Evolutionary conservation across 1,140 invertebrate genomes (phyloP).

Genomic region (Lordiphosa clarofinis): DNA sequence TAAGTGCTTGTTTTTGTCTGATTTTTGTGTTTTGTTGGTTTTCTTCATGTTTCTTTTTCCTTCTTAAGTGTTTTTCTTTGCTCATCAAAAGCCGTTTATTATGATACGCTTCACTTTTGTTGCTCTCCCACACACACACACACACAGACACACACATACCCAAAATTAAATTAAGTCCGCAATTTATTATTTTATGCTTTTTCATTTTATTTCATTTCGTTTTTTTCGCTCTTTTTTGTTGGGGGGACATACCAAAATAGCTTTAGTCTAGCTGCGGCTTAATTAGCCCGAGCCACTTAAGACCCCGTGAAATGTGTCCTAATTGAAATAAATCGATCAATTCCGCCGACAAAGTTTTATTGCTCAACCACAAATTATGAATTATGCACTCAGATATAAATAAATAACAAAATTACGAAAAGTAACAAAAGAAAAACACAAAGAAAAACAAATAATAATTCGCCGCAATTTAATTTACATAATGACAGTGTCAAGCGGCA

Average conservation of each 20-base stretch:
- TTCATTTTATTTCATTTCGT: slow-evolving; percentile 44
- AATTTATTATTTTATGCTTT: slow-evolving; percentile 69
- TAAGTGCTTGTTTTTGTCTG: slow-evolving; percentile 4
- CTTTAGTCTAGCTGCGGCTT: slow-evolving; percentile 6
- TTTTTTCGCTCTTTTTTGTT: not conserved
- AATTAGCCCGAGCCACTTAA: slow-evolving; percentile 10
- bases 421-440: slow-evolving; percentile 24
- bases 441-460: slow-evolving; percentile 60
- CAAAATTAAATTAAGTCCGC: slow-evolving; percentile 72
- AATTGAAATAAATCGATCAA: too few species aligned
- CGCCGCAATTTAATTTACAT: slow-evolving; percentile 77
- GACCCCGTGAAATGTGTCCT: slow-evolving; percentile 61
- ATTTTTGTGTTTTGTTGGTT: slow-evolving; percentile 5
- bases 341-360: slow-evolving; percentile 36
- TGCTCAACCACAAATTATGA: slow-evolving; percentile 67
- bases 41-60: slow-evolving; percentile 18
- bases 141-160: too few species aligned
- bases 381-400: slow-evolving; percentile 69
- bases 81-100: slow-evolving; percentile 72
- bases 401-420: slow-evolving; percentile 65
- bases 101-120: slow-evolving; percentile 52
- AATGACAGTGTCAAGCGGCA: slow-evolving; percentile 69
- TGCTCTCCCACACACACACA: slow-evolving; percentile 9
- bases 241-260: too few species aligned
- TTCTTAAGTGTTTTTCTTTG: slow-evolving; percentile 33